A percentile compares a stretch with the other conserved stretches of the same genome.
Evolutionary conservation across 2,113 vertebrate species (phyloP).

Genomic region (Sprattus sprattus): DNA sequence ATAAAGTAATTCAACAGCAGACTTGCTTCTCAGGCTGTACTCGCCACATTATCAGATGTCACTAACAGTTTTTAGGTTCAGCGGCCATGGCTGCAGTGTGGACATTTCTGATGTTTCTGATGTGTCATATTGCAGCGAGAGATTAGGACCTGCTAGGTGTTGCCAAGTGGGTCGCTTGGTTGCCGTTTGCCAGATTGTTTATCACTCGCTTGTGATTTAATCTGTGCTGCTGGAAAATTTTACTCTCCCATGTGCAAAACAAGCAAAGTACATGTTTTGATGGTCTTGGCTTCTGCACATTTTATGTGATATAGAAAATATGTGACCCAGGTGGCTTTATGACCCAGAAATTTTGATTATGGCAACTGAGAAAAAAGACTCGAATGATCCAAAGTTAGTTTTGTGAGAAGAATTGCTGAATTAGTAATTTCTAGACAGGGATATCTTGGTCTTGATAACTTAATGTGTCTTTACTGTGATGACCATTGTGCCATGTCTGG

Average conservation of each 20-base stretch:
- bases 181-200: not conserved
- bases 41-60: not conserved
- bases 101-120: not conserved
- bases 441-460: not conserved
- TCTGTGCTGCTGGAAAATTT: not conserved
- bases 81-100: not conserved
- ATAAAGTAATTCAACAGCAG: not conserved
- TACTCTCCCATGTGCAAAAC: not conserved
- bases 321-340: not conserved
- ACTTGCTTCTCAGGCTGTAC: not conserved
- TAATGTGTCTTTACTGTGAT: not conserved
- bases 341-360: not conserved
- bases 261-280: not conserved
- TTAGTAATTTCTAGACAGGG: not conserved
- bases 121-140: constrained; percentile 1
- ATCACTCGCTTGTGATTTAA: not conserved
- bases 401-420: not conserved
- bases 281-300: too few species aligned
- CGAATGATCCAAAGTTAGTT: not conserved
- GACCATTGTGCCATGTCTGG: not conserved
- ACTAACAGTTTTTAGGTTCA: not conserved
- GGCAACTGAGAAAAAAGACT: not conserved
- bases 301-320: not conserved
- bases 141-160: not conserved
- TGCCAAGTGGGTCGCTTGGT: not conserved